Evolutionary conservation across 2,797 vertebrate species (phyloP), one percentile per base, ranked within the genome.

Genomic region (Pangasius larnaudii): DNA sequence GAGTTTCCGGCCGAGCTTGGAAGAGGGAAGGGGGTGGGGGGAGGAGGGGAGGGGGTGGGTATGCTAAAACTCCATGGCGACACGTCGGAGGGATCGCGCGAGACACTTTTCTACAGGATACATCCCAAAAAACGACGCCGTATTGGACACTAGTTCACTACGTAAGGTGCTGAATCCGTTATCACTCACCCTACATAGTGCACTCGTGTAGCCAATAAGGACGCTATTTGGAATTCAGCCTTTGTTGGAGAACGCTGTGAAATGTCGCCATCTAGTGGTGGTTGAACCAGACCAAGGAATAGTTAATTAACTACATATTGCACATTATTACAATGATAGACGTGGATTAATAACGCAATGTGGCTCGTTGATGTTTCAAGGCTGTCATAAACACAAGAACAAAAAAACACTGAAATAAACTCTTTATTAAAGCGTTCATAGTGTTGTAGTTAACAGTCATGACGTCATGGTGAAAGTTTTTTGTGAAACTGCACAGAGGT

Each of bases 251-350:
- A 71, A 67, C 0, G 59, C 16, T 72, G 53, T n/a, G 33, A 58
- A 79, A 86, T 72, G 80, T 33, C 88, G 85, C 80, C 86, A 71
- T 75, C 88, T 16, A n/a, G 89, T 69, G 91, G 61, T 36, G 58
- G 24, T 10, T 61, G 0, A 78, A 33, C 75, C 1, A 46, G 36
- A 13, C 10, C 58, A 65, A 46, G n/a, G 46, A 30, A 18, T 4
- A 27, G 49, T 18, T 77, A 53, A 30, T 30, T 53, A 77, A 14
- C 46, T 51, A 6, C 3, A 46, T 27, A 49, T 49, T 49, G 42
- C 42, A n/a, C 24, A 49, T 49, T 51, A 72, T 42, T 72, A 42
- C 36, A 42, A 11, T 13, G 51, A 56, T 56, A 18, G 18, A 56
- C 53, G 16, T 56, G 53, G 46, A 46, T 56, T 56, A 18, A 56